phyloP scores from a whole-genome alignment of 2,113 vertebrate species.

The Nibea albiflora region DNA sequence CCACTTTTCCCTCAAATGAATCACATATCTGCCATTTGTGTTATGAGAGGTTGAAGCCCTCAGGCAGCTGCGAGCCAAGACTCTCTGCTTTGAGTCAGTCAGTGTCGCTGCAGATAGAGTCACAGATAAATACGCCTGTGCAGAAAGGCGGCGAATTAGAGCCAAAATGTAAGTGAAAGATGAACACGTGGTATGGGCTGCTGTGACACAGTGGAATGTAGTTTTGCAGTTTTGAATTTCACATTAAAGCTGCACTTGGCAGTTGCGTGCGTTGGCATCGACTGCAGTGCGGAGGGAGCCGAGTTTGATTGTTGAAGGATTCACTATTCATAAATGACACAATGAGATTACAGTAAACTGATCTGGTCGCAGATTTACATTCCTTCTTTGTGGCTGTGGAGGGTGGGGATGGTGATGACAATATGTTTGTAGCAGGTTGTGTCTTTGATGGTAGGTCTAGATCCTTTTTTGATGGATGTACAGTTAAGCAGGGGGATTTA shows the following conservation, averaged over 20 bases:
- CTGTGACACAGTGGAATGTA: slow-evolving; percentile 51
- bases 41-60: slow-evolving; percentile 30
- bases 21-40: slow-evolving; percentile 63
- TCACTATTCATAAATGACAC: slow-evolving; percentile 42
- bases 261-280: slow-evolving; percentile 42
- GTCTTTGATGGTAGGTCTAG: background rate
- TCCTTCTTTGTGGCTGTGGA: slow-evolving; percentile 29
- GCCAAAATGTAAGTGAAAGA: slow-evolving; percentile 44
- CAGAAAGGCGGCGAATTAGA: slow-evolving; percentile 26
- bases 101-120: slow-evolving; percentile 32
- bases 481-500: background rate
- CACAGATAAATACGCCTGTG: slow-evolving; percentile 48
- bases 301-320: slow-evolving; percentile 43
- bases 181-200: slow-evolving; percentile 24
- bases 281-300: slow-evolving; percentile 15
- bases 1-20: slow-evolving; percentile 51
- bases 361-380: slow-evolving; percentile 42
- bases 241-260: slow-evolving; percentile 45
- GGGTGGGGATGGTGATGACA: slow-evolving; percentile 20
- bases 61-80: slow-evolving; percentile 31
- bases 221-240: slow-evolving; percentile 64
- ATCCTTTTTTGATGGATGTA: background rate
- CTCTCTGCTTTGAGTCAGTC: slow-evolving; percentile 55
- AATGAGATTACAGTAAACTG: slow-evolving; percentile 38
- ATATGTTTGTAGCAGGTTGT: slow-evolving; percentile 11